phyloP scores from a whole-genome alignment of 2,888 invertebrate genomes.

The Andrena trimmerana region DNA sequence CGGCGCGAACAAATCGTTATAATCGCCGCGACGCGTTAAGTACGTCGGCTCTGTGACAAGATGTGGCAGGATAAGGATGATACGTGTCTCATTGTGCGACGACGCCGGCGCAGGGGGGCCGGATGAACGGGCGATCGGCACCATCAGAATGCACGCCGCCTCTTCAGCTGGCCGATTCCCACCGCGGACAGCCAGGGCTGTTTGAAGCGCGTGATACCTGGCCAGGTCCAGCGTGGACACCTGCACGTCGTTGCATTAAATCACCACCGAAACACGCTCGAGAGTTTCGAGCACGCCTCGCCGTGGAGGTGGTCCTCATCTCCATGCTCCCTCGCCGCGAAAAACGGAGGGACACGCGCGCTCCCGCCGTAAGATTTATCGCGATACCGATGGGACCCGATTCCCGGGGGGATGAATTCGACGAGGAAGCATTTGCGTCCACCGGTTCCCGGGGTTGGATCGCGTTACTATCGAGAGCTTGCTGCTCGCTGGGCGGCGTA shows the following conservation, averaged over 20 bases:
- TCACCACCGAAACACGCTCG: constrained; percentile 70
- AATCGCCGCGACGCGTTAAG: constrained; percentile 76
- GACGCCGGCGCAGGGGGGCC: constrained; percentile 45
- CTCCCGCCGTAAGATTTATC: constrained; percentile 57
- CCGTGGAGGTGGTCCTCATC: constrained; percentile 71
- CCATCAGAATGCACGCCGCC: constrained; percentile 75
- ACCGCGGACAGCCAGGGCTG: constrained; percentile 53
- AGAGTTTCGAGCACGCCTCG: constrained; percentile 55
- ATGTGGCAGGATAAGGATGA: constrained; percentile 83
- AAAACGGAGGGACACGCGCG: constrained; percentile 51
- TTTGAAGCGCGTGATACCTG: constrained; percentile 66
- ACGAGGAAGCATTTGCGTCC: not conserved
- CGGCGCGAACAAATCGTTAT: constrained; percentile 76
- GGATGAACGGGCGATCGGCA: constrained; percentile 58
- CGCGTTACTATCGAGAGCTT: constrained; percentile 3
- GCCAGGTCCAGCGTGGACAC: constrained; percentile 58
- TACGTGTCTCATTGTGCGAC: constrained; percentile 81
- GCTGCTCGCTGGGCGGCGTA: constrained; percentile 11
- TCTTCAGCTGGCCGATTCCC: constrained; percentile 63
- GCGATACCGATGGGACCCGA: constrained; percentile 24
- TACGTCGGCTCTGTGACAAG: constrained; percentile 86
- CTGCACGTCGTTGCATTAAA: constrained; percentile 75
- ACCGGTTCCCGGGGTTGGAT: not conserved
- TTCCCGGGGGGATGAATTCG: constrained; percentile 13
- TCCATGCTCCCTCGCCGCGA: constrained; percentile 59